Conservation (phyloP, 2,888 invertebrate species). For the Cepaea hortensis region DNA sequence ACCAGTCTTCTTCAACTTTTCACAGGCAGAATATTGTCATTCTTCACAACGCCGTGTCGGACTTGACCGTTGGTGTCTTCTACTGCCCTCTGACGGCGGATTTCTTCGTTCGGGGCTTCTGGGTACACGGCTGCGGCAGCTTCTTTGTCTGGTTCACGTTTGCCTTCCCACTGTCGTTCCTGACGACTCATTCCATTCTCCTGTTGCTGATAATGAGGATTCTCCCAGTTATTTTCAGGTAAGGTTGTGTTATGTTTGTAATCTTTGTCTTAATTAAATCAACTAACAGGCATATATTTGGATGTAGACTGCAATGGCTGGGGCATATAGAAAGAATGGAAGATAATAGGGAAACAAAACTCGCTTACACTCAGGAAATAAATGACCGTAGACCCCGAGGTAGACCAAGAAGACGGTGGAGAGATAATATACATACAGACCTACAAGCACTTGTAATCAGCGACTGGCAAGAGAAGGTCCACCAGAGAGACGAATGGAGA, state of each 20-base stretch:
- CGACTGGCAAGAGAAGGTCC: no score
- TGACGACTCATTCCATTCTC: conserved; percentile 42
- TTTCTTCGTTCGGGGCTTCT: conserved; percentile 52
- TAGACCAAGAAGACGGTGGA: no score
- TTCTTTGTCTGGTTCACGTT: conserved; percentile 55
- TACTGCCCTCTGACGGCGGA: conserved; percentile 55
- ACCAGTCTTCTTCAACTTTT: not conserved
- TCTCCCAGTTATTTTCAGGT: conserved; percentile 33
- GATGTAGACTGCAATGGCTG: no score
- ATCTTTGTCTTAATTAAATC: no score
- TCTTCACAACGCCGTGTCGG: conserved; percentile 52
- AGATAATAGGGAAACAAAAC: no score
- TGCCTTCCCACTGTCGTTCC: conserved; percentile 48
- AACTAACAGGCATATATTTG: no score
- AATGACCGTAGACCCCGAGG: no score
- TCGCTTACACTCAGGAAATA: no score
- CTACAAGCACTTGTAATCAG: no score
- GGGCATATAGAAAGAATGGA: no score
- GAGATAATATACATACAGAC: no score
- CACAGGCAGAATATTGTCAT: conserved; percentile 51
- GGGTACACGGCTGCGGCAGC: conserved; percentile 52
- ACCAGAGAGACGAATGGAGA: no score
- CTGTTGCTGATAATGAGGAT: conserved; percentile 42
- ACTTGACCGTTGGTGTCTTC: conserved; percentile 53
- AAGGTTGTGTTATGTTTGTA: not conserved